Base-by-base conservation (phyloP, 2,113 vertebrate species). In the Apteryx mantelli region DNA sequence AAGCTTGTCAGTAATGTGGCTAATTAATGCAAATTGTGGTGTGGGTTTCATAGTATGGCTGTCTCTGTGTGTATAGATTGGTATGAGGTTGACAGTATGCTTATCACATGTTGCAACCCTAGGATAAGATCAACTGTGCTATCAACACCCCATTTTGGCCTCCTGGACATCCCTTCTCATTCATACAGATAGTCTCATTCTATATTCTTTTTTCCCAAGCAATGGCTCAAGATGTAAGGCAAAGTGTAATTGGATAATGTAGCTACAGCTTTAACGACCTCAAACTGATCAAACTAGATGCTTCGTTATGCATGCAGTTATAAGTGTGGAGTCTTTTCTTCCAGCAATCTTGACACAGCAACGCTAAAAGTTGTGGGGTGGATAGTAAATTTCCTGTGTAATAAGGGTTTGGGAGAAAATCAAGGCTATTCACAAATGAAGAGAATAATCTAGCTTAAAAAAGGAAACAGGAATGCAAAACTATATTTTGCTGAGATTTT, bases 11-110 rank as follows among this genome's bases (percentile, higher is more conserved):
- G 75, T n/a, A 69, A 28, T 0, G 0, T 53, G n/a, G 32, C 4
- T 66, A 26, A 44, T 8, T 44, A 55, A 58, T 50, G 11, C 0
- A 40, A 42, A n/a, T 9, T 42, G 11, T 46, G 50, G 3, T 50
- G 24, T 60, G 55, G 24, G 24, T 28, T 73, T 82, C 68, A 26
- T 9, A 22, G 36, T 8, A 40, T 21, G 42, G 18, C 13, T 86
- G 28, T 40, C 30, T 28, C 63, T 82, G 9, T 1, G 11, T 1
- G 0, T 44, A 70, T 28, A 40, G 26, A 25, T 30, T 21, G 4
- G 2, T 17, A 11, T 4, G 52, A 71, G 20, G 6, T 0, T 82
- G 65, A 63, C 1, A 2, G 20, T 55, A 22, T 13, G 4, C 22
- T 80, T 25, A 36, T 82, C 44, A 83, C 53, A 13, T n/a, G 34